Percentiles rank a stretch among this genome's conserved stretches.
Evolutionary conservation across 2,888 invertebrate genomes (phyloP).

Genomic region (Hecatera dysodea): DNA sequence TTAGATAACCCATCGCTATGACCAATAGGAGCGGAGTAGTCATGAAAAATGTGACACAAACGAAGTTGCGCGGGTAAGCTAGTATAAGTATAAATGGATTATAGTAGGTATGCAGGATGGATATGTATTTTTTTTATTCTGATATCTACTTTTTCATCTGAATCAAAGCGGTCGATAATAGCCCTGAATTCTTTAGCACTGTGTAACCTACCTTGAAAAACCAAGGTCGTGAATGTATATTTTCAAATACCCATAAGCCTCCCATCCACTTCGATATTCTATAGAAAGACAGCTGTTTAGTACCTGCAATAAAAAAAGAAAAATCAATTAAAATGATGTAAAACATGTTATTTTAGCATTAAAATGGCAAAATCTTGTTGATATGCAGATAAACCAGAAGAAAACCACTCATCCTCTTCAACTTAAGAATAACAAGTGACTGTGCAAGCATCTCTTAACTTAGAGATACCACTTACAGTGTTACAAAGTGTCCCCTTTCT

Average conservation of each 20-base stretch:
- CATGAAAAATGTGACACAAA: too few relatives aligned
- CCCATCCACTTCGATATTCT: not conserved
- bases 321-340: not conserved
- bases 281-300: not conserved
- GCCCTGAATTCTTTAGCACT: not conserved
- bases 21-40: too few relatives aligned
- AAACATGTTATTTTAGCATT: too few relatives aligned
- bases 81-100: too few relatives aligned
- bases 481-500: slow-evolving; percentile 41
- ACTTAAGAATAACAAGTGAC: slow-evolving; percentile 19
- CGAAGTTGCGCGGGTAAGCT: too few relatives aligned
- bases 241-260: not conserved
- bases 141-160: not conserved
- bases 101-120: too few relatives aligned
- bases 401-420: slow-evolving; percentile 15
- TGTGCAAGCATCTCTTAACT: slow-evolving; percentile 17
- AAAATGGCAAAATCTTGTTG: too few relatives aligned
- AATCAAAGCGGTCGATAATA: not conserved
- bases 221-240: not conserved
- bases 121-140: too few relatives aligned
- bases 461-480: not conserved
- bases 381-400: not conserved
- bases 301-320: slow-evolving; percentile 2
- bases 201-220: not conserved
- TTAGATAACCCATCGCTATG: too few relatives aligned